phyloP scores from a whole-genome alignment of 2,888 invertebrate species.

The Caenorhabditis drosophilae region DNA sequence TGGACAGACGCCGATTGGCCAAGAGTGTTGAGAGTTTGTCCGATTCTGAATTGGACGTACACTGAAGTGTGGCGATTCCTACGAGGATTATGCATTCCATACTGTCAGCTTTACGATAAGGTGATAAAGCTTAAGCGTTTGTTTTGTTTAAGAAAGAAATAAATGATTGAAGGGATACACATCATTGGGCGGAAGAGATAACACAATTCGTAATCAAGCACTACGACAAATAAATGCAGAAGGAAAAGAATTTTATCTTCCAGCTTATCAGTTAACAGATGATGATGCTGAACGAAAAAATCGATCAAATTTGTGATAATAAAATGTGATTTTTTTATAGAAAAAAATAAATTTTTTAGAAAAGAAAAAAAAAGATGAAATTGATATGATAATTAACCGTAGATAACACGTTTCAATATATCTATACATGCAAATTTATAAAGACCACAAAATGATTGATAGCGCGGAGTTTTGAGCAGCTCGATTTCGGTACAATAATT shows the following conservation, averaged over 20 bases:
- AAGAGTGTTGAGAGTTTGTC: conserved; percentile 78
- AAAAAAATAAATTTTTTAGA: neutral
- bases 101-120: conserved; percentile 85
- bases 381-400: conserved; percentile 11
- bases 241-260: conserved; percentile 48
- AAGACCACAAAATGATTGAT: conserved; percentile 37
- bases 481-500: conserved; percentile 53
- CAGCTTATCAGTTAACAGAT: conserved; percentile 55
- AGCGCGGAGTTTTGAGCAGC: conserved; percentile 40
- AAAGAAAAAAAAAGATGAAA: neutral
- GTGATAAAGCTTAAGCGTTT: conserved; percentile 3
- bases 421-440: conserved; percentile 48
- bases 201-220: conserved; percentile 75
- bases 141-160: neutral
- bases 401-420: conserved; percentile 39
- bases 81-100: conserved; percentile 80
- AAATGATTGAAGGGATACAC: conserved; percentile 80
- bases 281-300: conserved; percentile 43
- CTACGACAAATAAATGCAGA: conserved; percentile 19
- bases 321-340: neutral
- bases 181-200: conserved; percentile 82
- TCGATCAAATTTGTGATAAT: conserved; percentile 28
- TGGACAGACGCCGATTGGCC: conserved; percentile 89
- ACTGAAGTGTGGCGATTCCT: conserved; percentile 89
- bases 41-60: conserved; percentile 54